phyloP scores from a whole-genome alignment of 2,888 invertebrate species.

The Aphodius granarius region DNA sequence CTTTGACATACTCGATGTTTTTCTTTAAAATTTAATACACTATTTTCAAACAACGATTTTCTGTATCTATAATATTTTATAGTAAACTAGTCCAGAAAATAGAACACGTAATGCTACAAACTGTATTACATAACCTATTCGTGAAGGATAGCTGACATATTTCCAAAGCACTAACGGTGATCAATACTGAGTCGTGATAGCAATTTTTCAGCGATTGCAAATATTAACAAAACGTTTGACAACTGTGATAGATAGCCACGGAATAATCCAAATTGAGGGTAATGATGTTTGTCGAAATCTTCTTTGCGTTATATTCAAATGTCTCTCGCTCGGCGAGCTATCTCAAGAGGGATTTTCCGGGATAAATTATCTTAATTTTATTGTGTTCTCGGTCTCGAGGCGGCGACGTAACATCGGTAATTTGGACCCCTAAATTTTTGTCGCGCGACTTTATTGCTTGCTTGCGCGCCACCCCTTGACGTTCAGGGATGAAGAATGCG shows the following conservation, averaged over 20 bases:
- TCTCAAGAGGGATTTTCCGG: neutral
- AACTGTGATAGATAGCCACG: neutral
- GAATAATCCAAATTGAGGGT: neutral
- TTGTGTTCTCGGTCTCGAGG: slow-evolving; percentile 20
- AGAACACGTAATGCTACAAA: neutral
- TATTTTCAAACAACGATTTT: no score
- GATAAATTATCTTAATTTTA: slow-evolving; percentile 29
- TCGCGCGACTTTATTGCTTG: slow-evolving; percentile 29
- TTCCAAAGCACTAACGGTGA: neutral
- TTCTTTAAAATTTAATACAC: no score
- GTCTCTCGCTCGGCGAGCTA: neutral
- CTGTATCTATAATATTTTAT: no score
- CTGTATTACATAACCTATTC: neutral
- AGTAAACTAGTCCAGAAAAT: no score
- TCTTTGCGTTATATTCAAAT: neutral
- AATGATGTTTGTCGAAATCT: neutral
- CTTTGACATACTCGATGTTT: no score
- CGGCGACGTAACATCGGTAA: slow-evolving; percentile 25
- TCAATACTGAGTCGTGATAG: neutral
- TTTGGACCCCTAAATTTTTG: slow-evolving; percentile 29
- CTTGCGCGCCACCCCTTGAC: slow-evolving; percentile 10
- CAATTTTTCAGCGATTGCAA: neutral
- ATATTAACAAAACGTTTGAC: neutral
- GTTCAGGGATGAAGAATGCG: slow-evolving; percentile 24
- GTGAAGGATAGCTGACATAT: neutral